A percentile compares a stretch with the other conserved stretches of the same genome.
Conservation (phyloP, 2,888 invertebrate genomes). For the Andricus quercusramuli region DNA sequence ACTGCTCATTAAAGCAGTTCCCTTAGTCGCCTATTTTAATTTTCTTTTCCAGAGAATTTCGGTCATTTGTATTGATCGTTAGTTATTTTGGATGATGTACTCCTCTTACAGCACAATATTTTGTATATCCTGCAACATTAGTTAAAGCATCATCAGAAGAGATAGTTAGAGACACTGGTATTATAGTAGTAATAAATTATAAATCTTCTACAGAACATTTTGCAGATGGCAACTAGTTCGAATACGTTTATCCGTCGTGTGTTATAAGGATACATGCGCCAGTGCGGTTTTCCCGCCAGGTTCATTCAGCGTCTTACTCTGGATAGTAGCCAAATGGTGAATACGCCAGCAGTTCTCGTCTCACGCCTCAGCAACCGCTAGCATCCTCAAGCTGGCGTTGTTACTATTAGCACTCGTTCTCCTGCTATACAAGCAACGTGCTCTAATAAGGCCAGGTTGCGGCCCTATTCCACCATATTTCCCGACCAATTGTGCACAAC, state of each 20-base stretch:
- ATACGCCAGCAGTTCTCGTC: conserved; percentile 62
- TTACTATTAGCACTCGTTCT: conserved; percentile 47
- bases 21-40: conserved; percentile 9
- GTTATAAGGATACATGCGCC: conserved; percentile 52
- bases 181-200: neutral
- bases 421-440: conserved; percentile 50
- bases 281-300: conserved; percentile 74
- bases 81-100: neutral
- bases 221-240: conserved; percentile 27
- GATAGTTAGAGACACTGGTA: neutral
- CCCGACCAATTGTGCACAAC: conserved; percentile 66
- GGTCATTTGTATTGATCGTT: neutral
- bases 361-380: conserved; percentile 52
- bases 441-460: conserved; percentile 68
- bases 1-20: conserved; percentile 31
- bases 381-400: conserved; percentile 52
- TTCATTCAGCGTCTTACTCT: conserved; percentile 75
- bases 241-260: conserved; percentile 45
- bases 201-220: neutral
- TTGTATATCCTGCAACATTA: neutral
- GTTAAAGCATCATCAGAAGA: neutral
- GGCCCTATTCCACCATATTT: conserved; percentile 66
- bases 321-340: conserved; percentile 75
- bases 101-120: too few relatives aligned
- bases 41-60: conserved; percentile 21